Conservation (phyloP, 1,140 invertebrate species). For the Drosophila mojavensis region DNA sequence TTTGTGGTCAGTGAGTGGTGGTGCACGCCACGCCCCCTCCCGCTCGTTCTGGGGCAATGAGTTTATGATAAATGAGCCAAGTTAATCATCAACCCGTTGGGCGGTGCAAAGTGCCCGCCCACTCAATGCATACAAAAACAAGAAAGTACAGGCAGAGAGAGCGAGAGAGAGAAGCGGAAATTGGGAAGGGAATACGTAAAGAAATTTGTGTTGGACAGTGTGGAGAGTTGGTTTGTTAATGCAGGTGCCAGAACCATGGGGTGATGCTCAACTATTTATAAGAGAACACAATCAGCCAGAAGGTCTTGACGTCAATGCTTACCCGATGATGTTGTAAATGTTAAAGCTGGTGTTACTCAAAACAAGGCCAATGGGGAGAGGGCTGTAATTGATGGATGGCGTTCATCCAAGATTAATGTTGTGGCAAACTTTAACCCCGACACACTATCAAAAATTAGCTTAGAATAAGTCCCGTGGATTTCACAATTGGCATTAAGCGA, state of each 20-base stretch:
- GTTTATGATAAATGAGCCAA: slow-evolving; percentile 70
- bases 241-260: slow-evolving; percentile 31
- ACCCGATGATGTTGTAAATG: slow-evolving; percentile 30
- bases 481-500: slow-evolving; percentile 11
- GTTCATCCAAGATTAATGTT: slow-evolving; percentile 39
- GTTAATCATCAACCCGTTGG: slow-evolving; percentile 56
- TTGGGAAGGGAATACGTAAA: background rate
- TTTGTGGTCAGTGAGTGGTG: slow-evolving; percentile 35
- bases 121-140: background rate
- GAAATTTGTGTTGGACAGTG: slow-evolving; percentile 8
- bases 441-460: slow-evolving; percentile 11
- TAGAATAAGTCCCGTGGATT: slow-evolving; percentile 1
- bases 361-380: background rate
- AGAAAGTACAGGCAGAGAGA: background rate
- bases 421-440: slow-evolving; percentile 14
- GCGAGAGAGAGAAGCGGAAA: background rate
- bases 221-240: slow-evolving; percentile 20
- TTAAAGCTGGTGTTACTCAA: background rate
- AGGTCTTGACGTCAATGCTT: slow-evolving; percentile 40
- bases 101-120: slow-evolving; percentile 1
- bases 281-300: slow-evolving; percentile 22
- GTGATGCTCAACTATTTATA: slow-evolving; percentile 39
- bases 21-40: slow-evolving; percentile 1
- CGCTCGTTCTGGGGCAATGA: slow-evolving; percentile 48
- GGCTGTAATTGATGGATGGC: slow-evolving; percentile 37